Evolutionary conservation across 2,113 vertebrate species (phyloP).

Genomic region (Thinocorus orbignyianus): DNA sequence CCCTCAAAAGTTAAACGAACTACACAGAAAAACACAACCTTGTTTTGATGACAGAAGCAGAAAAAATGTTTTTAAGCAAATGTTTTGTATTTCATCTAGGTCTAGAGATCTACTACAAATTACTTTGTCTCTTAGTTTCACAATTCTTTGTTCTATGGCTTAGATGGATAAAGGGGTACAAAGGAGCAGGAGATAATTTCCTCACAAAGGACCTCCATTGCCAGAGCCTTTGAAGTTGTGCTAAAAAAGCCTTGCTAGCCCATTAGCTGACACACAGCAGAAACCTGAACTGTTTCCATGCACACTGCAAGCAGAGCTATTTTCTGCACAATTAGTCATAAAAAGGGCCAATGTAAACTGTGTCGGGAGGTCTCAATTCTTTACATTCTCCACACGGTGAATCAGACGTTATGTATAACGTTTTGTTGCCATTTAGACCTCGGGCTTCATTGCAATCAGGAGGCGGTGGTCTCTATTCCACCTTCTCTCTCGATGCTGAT

Average conservation of each 20-base stretch:
- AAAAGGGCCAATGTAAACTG: conserved; percentile 75
- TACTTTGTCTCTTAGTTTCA: conserved; percentile 18
- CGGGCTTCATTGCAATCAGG: conserved; percentile 34
- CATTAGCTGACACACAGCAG: conserved; percentile 75
- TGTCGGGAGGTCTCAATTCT: conserved; percentile 73
- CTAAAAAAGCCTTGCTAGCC: conserved; percentile 62
- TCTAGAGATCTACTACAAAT: conserved; percentile 62
- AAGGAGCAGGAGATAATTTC: conserved; percentile 71
- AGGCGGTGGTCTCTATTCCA: conserved; percentile 7
- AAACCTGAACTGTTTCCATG: conserved; percentile 70
- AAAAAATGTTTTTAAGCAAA: conserved; percentile 34
- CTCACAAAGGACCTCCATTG: conserved; percentile 66
- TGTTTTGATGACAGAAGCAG: conserved; percentile 3
- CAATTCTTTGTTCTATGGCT: conserved; percentile 49
- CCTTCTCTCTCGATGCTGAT: background rate
- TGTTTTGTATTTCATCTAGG: conserved; percentile 33
- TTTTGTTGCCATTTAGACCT: conserved; percentile 67
- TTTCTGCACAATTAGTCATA: conserved; percentile 76
- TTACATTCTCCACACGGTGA: conserved; percentile 67
- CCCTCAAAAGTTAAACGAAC: background rate
- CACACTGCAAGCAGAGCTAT: conserved; percentile 68
- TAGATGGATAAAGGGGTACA: conserved; percentile 62
- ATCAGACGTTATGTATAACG: conserved; percentile 61
- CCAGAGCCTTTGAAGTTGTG: conserved; percentile 69
- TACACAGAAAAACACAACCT: background rate